A percentile compares a stretch with the other conserved stretches of the same genome.
These are phyloP conservation scores for Tetrapedia diversipes DNA, from an alignment of 2,888 invertebrate species.

Conservation along the genomic window DNA sequence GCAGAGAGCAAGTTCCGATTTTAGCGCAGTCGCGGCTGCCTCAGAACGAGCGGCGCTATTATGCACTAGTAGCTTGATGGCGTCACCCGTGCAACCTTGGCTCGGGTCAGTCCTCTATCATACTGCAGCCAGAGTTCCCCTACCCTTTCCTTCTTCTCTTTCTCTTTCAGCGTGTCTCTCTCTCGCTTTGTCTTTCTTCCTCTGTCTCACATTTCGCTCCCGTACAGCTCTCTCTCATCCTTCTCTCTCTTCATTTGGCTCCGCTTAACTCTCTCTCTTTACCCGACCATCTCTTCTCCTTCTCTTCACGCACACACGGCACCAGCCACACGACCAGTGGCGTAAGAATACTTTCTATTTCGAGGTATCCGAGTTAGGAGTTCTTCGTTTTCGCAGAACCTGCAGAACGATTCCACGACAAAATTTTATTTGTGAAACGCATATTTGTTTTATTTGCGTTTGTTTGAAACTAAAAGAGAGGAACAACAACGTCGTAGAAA, in stretches of 20 bases:
- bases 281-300: slow-evolving; percentile 20
- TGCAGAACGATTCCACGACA: slow-evolving; percentile 20
- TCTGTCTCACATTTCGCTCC: slow-evolving; percentile 36
- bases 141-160: slow-evolving; percentile 58
- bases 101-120: slow-evolving; percentile 83
- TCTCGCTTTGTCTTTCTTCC: slow-evolving; percentile 15
- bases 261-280: slow-evolving; percentile 41
- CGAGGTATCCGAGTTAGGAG: slow-evolving; percentile 53
- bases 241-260: slow-evolving; percentile 33
- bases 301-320: slow-evolving; percentile 47
- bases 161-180: slow-evolving; percentile 39
- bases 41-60: slow-evolving; percentile 79
- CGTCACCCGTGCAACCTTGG: slow-evolving; percentile 82
- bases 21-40: slow-evolving; percentile 74
- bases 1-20: slow-evolving; percentile 75
- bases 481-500: too few species aligned
- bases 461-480: too few species aligned
- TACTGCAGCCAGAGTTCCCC: slow-evolving; percentile 78
- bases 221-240: slow-evolving; percentile 7
- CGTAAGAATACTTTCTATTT: slow-evolving; percentile 65
- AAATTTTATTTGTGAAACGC: too few species aligned
- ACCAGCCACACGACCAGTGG: slow-evolving; percentile 63
- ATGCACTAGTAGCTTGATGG: slow-evolving; percentile 82
- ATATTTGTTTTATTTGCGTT: too few species aligned
- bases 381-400: slow-evolving; percentile 30